Evolutionary conservation across 2,888 invertebrate species (phyloP).

Genomic region (Acronicta leporina): DNA sequence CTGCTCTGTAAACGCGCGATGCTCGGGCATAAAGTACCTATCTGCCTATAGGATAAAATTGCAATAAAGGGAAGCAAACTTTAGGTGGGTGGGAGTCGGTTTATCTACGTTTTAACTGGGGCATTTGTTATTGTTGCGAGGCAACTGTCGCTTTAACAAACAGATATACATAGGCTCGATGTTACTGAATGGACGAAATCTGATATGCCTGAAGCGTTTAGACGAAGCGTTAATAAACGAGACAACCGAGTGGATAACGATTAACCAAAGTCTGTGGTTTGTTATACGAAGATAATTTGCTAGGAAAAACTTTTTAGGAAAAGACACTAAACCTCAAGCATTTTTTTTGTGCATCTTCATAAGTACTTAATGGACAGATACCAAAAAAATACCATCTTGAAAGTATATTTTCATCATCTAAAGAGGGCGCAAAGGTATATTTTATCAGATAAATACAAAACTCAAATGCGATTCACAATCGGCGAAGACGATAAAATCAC

Average conservation of each 20-base stretch:
- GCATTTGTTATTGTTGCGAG: conserved; percentile 61
- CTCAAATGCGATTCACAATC: too few species aligned
- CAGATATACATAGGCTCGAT: conserved; percentile 35
- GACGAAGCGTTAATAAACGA: conserved; percentile 12
- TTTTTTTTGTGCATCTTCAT: too few species aligned
- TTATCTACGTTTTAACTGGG: conserved; percentile 59
- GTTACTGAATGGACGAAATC: conserved; percentile 36
- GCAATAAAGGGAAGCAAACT: conserved; percentile 52
- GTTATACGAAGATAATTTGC: background rate
- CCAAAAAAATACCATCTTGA: too few species aligned
- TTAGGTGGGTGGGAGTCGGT: conserved; percentile 47
- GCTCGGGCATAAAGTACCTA: background rate
- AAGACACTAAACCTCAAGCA: too few species aligned
- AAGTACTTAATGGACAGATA: too few species aligned
- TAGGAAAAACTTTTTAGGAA: too few species aligned
- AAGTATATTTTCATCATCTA: too few species aligned
- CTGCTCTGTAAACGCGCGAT: background rate
- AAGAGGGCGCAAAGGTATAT: too few species aligned
- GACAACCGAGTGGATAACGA: conserved; percentile 13
- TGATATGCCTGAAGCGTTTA: conserved; percentile 34
- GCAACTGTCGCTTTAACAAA: conserved; percentile 31
- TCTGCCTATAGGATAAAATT: conserved; percentile 49
- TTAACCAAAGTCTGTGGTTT: conserved; percentile 3
- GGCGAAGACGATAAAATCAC: too few species aligned
- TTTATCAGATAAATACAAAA: too few species aligned